Conservation (phyloP, 2,888 invertebrate genomes). For the Ellobium chinense region DNA sequence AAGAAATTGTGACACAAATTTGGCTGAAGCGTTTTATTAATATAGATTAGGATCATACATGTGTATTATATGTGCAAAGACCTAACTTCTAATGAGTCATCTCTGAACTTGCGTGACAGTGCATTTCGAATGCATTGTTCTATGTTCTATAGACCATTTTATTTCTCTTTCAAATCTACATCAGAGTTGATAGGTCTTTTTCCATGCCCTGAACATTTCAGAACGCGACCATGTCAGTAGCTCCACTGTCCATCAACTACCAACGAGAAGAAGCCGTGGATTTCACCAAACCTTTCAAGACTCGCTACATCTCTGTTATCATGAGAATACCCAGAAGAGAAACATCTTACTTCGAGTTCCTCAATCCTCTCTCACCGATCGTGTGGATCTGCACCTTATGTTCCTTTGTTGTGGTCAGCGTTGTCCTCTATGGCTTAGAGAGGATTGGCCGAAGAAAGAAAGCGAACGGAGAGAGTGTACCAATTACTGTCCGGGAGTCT, state of each 20-base stretch:
- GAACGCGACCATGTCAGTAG: slow-evolving; percentile 77
- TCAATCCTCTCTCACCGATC: slow-evolving; percentile 73
- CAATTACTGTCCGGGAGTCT: slow-evolving; percentile 71
- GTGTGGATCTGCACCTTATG: slow-evolving; percentile 75
- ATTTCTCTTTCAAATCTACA: too few species aligned
- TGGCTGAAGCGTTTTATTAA: too few species aligned
- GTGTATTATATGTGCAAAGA: too few species aligned
- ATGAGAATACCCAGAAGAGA: slow-evolving; percentile 70
- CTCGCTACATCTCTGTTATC: slow-evolving; percentile 74
- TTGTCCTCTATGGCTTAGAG: slow-evolving; percentile 73
- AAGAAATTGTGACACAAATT: too few species aligned
- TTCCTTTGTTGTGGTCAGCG: slow-evolving; percentile 72
- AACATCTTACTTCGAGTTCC: slow-evolving; percentile 76
- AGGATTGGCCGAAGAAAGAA: slow-evolving; percentile 58
- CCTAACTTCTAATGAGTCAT: too few species aligned
- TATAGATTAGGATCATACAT: too few species aligned
- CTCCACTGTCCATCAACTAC: slow-evolving; percentile 75
- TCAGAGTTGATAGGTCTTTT: too few species aligned
- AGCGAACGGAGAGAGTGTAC: background rate
- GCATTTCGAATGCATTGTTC: too few species aligned
- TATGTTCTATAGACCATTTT: too few species aligned
- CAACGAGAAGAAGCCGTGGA: slow-evolving; percentile 75
- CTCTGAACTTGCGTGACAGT: too few species aligned
- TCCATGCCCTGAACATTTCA: too few species aligned
- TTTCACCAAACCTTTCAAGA: slow-evolving; percentile 78